A percentile compares a stretch with the other conserved stretches of the same genome.
Conservation (phyloP, 2,797 vertebrate genomes). For the Lepus townsendii region DNA sequence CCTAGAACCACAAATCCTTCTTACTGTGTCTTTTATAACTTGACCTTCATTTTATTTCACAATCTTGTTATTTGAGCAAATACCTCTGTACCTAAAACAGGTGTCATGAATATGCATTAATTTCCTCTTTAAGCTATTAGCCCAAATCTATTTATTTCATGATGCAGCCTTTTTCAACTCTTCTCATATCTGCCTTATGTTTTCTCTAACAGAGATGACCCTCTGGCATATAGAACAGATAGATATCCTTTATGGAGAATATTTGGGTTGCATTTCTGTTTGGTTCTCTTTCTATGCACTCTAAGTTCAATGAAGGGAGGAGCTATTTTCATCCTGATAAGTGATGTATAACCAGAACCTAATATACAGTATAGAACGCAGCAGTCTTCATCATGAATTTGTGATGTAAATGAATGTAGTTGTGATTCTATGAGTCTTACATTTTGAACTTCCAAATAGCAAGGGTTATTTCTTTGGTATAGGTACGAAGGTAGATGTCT, state of each 20-base stretch:
- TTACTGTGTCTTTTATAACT: conserved; percentile 55
- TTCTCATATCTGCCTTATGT: background rate
- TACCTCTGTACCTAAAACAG: background rate
- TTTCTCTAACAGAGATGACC: background rate
- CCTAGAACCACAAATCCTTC: conserved; percentile 44
- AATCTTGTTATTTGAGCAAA: conserved; percentile 57
- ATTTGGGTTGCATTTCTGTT: background rate
- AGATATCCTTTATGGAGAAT: background rate
- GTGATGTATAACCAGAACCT: background rate
- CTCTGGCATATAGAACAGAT: background rate
- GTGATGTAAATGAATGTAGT: background rate
- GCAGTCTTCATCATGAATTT: background rate
- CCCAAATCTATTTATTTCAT: background rate
- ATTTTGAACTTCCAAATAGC: conserved; percentile 2
- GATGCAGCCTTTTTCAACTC: background rate
- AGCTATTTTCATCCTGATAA: background rate
- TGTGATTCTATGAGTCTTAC: background rate
- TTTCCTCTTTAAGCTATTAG: background rate
- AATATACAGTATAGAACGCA: background rate
- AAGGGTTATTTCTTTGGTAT: background rate
- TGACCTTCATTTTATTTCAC: conserved; percentile 73
- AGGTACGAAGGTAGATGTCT: background rate
- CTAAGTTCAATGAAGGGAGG: background rate
- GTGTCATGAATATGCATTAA: background rate
- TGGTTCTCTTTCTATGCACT: background rate